Conservation (phyloP, 92 coral and sea anemone genomes). For the Porites rus region DNA sequence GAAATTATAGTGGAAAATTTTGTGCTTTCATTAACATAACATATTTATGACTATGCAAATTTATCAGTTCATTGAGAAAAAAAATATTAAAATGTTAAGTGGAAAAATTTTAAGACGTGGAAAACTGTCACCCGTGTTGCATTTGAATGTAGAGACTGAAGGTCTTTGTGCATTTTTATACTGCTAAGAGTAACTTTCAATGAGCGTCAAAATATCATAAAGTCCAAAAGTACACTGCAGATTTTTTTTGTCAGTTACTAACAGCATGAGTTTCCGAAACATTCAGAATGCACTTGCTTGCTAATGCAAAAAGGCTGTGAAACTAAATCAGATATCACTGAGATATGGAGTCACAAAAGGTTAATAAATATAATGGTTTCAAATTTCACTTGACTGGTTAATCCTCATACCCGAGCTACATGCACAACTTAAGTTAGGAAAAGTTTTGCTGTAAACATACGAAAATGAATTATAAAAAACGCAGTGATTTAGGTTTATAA, state of each 20-base stretch:
- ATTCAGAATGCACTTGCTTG: neutral
- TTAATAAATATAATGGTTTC: slow-evolving; percentile 1
- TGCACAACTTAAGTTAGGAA: neutral
- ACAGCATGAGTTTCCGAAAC: slow-evolving; percentile 38
- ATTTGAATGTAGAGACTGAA: too few relatives aligned
- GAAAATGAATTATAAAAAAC: neutral
- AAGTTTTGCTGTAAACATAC: neutral
- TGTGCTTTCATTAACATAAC: neutral
- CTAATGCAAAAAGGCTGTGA: slow-evolving; percentile 6
- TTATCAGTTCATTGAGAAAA: neutral
- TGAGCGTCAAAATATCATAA: neutral
- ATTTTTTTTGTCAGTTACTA: neutral
- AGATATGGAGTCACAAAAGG: neutral
- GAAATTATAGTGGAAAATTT: neutral
- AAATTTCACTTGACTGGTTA: slow-evolving; percentile 17
- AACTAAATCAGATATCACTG: neutral
- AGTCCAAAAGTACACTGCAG: neutral
- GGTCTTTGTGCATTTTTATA: neutral
- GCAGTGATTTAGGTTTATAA: neutral
- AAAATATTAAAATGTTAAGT: too few relatives aligned
- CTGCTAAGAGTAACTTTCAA: neutral
- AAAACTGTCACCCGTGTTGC: too few relatives aligned
- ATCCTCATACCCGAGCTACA: neutral
- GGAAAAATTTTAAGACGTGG: too few relatives aligned
- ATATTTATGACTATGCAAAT: neutral